Evolutionary conservation across 2,113 vertebrate species (phyloP).

Genomic region (Puffinus mauretanicus): DNA sequence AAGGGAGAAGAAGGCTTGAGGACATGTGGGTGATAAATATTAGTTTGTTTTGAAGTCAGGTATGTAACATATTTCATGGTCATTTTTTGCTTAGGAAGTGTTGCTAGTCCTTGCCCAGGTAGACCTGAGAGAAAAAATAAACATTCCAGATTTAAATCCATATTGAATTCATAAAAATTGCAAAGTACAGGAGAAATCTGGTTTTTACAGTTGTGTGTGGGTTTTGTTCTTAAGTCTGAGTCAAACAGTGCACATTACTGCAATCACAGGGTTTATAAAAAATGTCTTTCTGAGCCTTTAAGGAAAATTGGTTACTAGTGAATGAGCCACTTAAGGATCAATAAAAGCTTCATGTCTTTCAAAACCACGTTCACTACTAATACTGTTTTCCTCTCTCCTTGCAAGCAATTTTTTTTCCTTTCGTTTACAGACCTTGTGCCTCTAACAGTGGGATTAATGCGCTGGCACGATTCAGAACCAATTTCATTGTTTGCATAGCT

Average conservation of each 20-base stretch:
- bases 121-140: not conserved
- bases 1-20: not conserved
- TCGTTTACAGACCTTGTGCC: not conserved
- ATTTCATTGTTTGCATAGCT: constrained; percentile 38
- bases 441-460: constrained; percentile 45
- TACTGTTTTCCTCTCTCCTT: not conserved
- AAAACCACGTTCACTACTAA: constrained; percentile 33
- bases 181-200: not conserved
- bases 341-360: constrained; percentile 25
- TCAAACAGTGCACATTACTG: not conserved
- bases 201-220: not conserved
- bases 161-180: not conserved
- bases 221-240: not conserved
- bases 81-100: not conserved
- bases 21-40: not conserved
- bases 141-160: not conserved
- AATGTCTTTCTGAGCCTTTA: not conserved
- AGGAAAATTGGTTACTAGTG: constrained; percentile 8
- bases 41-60: not conserved
- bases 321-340: constrained; percentile 52
- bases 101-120: not conserved
- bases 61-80: rapidly evolving
- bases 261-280: not conserved
- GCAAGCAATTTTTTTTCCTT: not conserved
- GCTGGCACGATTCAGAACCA: not conserved